A percentile compares a stretch with the other conserved stretches of the same genome.
These are phyloP conservation scores for Dicaeum eximium DNA, from an alignment of 2,113 vertebrate genomes.

Conservation along the genomic window DNA sequence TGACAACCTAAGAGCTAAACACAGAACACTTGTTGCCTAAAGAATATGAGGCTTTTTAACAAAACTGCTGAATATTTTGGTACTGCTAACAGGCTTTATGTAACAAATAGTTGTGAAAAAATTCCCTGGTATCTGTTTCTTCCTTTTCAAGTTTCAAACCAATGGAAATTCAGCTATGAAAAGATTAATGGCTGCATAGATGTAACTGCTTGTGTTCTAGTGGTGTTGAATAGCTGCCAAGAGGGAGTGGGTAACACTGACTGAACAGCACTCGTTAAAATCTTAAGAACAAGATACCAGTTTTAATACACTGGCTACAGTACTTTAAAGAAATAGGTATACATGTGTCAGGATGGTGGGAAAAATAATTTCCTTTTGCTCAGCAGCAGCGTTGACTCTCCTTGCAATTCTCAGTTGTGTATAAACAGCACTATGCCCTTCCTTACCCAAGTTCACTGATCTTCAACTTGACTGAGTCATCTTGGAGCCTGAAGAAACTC, in stretches of 20 bases:
- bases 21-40: neutral
- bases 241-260: neutral
- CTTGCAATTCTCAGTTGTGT: neutral
- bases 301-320: neutral
- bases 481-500: neutral
- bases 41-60: neutral
- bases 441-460: neutral
- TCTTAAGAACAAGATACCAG: neutral
- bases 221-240: neutral
- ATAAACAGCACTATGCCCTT: accelerated
- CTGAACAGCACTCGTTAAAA: neutral
- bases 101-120: neutral
- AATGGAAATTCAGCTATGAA: neutral
- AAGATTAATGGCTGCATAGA: neutral
- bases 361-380: neutral
- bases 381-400: neutral
- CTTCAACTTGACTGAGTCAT: neutral
- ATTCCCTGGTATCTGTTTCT: neutral
- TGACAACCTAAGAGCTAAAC: neutral
- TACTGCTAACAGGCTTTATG: neutral
- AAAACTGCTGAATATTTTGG: neutral
- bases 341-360: neutral
- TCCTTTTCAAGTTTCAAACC: neutral
- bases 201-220: neutral
- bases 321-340: neutral